Evolutionary conservation across 2,888 invertebrate species (phyloP).

Genomic region (Epirrhoe tristata): DNA sequence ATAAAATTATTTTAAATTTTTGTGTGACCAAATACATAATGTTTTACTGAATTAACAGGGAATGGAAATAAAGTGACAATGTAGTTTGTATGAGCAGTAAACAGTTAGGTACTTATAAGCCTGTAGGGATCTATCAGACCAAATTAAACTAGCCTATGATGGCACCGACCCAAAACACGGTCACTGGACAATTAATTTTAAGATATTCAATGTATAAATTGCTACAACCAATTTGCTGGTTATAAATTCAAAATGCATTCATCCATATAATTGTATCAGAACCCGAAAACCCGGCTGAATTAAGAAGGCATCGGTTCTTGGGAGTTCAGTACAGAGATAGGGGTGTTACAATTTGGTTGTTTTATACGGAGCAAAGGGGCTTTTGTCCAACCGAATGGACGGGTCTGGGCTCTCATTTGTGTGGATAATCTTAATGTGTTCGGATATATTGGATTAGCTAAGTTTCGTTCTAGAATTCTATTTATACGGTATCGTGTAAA

Average conservation of each 20-base stretch:
- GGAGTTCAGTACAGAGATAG: constrained; percentile 38
- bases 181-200: constrained; percentile 76
- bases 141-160: constrained; percentile 37
- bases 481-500: constrained; percentile 31
- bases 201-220: constrained; percentile 82
- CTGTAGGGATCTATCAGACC: constrained; percentile 34
- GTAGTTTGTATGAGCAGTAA: no score
- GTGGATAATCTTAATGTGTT: constrained; percentile 47
- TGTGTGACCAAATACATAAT: no score
- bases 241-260: constrained; percentile 85
- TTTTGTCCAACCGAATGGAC: constrained; percentile 64
- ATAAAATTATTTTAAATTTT: no score
- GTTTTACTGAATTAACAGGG: no score
- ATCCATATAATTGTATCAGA: constrained; percentile 81
- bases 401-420: constrained; percentile 51
- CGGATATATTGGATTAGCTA: constrained; percentile 28
- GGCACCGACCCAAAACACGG: constrained; percentile 55
- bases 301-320: constrained; percentile 43
- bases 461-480: constrained; percentile 27
- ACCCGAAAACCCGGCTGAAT: constrained; percentile 64
- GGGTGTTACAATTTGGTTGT: constrained; percentile 61
- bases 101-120: constrained; percentile 11
- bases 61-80: no score
- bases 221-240: constrained; percentile 81
- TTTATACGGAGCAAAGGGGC: constrained; percentile 64